Conservation (phyloP, 1,140 invertebrate genomes). For the Agrilus planipennis region DNA sequence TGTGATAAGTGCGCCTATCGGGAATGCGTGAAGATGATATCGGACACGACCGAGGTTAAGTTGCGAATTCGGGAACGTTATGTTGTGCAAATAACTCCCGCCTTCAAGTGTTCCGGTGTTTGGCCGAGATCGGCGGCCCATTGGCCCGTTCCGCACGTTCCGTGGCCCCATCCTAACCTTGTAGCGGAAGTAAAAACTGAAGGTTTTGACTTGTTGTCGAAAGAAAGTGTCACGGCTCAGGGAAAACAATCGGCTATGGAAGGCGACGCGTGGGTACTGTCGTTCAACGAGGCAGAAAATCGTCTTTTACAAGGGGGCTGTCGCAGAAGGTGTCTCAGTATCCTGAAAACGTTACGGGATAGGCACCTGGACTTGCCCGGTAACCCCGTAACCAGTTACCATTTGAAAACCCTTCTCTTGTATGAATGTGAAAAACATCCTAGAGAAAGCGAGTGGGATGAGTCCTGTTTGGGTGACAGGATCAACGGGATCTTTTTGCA, state of each 20-base stretch:
- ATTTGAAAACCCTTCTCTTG: conserved; percentile 79
- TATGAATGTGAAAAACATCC: conserved; percentile 96
- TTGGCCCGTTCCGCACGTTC: conserved; percentile 81
- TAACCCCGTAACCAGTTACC: conserved; percentile 76
- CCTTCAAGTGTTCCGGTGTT: conserved; percentile 86
- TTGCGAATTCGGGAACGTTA: conserved; percentile 81
- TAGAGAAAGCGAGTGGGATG: conserved; percentile 84
- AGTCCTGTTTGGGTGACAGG: conserved; percentile 74
- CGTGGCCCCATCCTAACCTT: conserved; percentile 82
- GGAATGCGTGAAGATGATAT: conserved; percentile 88
- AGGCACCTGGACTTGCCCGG: conserved; percentile 79
- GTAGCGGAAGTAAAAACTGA: conserved; percentile 89
- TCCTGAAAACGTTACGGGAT: conserved; percentile 81
- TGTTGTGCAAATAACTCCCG: conserved; percentile 87
- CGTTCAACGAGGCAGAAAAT: conserved; percentile 81
- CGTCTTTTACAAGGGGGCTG: conserved; percentile 67
- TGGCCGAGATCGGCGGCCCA: conserved; percentile 90
- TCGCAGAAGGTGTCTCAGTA: conserved; percentile 67
- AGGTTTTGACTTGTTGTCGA: conserved; percentile 84
- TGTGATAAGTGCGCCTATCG: conserved; percentile 87
- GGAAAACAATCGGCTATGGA: conserved; percentile 88
- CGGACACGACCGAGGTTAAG: conserved; percentile 83
- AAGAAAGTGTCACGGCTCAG: conserved; percentile 65
- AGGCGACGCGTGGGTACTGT: conserved; percentile 89
- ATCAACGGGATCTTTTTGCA: conserved; percentile 94